Evolutionary conservation across 2,888 invertebrate species (phyloP).

Genomic region (Nymphalis urticae): DNA sequence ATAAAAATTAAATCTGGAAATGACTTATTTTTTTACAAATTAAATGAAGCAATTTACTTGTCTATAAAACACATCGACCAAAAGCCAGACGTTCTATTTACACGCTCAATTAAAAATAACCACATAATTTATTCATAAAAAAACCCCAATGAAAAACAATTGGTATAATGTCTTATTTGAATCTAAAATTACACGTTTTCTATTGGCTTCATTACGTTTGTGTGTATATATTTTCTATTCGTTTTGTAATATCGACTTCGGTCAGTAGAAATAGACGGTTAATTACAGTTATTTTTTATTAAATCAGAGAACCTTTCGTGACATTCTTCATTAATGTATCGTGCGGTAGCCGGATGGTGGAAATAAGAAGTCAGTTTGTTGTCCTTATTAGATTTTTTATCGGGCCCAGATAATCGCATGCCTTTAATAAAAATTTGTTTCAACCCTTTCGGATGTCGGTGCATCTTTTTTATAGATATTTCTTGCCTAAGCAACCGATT

Average conservation of each 20-base stretch:
- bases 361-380: conserved; percentile 59
- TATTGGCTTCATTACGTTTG: conserved; percentile 46
- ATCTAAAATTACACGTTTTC: conserved; percentile 68
- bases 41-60: conserved; percentile 28
- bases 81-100: conserved; percentile 60
- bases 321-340: conserved; percentile 65
- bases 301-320: conserved; percentile 52
- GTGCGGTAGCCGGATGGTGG: conserved; percentile 49
- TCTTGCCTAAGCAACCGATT: conserved; percentile 62
- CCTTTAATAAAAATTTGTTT: conserved; percentile 66
- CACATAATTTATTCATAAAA: conserved; percentile 67
- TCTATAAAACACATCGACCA: conserved; percentile 22
- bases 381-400: conserved; percentile 58
- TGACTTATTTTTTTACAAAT: neutral
- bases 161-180: conserved; percentile 68
- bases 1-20: no score
- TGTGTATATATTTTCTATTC: conserved; percentile 49
- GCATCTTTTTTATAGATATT: conserved; percentile 59
- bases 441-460: conserved; percentile 62
- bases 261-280: conserved; percentile 20
- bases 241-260: conserved; percentile 18
- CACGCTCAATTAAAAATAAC: conserved; percentile 70
- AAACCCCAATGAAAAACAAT: conserved; percentile 64
- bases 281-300: conserved; percentile 31
- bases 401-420: conserved; percentile 59